A percentile compares a stretch with the other conserved stretches of the same genome.
These are phyloP conservation scores for Leptinotarsa lineolata DNA, from an alignment of 1,140 invertebrate genomes.

Conservation along the genomic window DNA sequence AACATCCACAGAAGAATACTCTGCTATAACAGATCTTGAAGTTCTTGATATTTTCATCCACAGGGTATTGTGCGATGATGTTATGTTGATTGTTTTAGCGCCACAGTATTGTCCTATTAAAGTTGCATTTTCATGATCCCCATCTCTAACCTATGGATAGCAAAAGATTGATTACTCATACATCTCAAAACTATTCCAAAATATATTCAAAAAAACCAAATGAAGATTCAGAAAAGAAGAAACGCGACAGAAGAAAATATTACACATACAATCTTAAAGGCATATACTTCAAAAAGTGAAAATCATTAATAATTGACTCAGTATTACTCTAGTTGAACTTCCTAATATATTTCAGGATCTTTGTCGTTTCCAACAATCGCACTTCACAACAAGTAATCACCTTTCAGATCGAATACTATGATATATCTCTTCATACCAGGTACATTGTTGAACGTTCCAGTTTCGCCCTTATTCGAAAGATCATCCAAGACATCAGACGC, in stretches of 20 bases:
- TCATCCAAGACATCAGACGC: no score
- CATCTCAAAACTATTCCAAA: neutral
- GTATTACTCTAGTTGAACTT: no score
- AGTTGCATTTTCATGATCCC: constrained; percentile 67
- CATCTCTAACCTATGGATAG: constrained; percentile 68
- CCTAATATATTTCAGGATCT: no score
- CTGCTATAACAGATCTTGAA: no score
- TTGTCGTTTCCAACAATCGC: no score
- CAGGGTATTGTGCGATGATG: constrained; percentile 76
- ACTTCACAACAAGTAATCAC: no score
- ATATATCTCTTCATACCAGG: no score
- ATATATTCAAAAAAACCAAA: neutral
- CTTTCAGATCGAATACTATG: neutral
- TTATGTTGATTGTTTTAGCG: constrained; percentile 59
- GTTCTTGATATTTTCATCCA: constrained; percentile 56
- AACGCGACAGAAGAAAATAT: neutral
- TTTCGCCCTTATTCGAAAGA: no score
- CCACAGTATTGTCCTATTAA: constrained; percentile 75
- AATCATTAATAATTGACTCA: no score
- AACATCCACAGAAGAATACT: constrained; percentile 51
- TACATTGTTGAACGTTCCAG: no score
- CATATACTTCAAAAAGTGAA: no score
- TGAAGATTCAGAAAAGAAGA: neutral
- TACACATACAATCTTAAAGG: neutral
- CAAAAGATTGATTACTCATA: neutral